Conservation (phyloP, 1,140 invertebrate species). For the Lepidurus packardi region DNA sequence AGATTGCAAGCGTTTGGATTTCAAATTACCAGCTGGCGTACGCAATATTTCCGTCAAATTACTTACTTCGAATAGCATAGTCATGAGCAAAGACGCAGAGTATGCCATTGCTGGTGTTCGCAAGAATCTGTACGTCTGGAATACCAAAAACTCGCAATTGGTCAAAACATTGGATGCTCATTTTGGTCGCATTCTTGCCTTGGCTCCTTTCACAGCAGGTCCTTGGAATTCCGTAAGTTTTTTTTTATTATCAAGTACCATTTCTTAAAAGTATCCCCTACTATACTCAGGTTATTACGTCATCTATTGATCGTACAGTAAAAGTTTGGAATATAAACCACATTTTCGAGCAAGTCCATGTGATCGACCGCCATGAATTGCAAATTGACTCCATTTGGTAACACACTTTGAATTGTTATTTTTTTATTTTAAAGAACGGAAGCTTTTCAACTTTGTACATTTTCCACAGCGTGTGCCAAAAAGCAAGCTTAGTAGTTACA, state of each 20-base stretch:
- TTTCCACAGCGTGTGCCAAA: conserved; percentile 59
- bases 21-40: conserved; percentile 79
- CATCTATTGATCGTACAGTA: conserved; percentile 93
- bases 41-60: conserved; percentile 87
- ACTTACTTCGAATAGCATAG: conserved; percentile 80
- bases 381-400: conserved; percentile 88
- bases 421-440: conserved; percentile 6
- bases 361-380: conserved; percentile 90
- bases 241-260: not conserved
- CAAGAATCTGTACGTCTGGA: conserved; percentile 94
- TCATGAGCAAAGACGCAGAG: conserved; percentile 80
- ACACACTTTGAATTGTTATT: conserved; percentile 26
- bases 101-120: conserved; percentile 92
- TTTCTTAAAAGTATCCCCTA: too few relatives aligned
- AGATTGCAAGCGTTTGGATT: conserved; percentile 52
- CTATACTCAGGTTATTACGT: conserved; percentile 69
- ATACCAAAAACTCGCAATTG: conserved; percentile 65
- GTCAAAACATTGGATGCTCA: conserved; percentile 93
- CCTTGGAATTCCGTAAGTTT: conserved; percentile 72
- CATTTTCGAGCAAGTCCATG: conserved; percentile 94
- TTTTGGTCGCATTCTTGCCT: conserved; percentile 89
- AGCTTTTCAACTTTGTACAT: not conserved
- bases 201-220: conserved; percentile 75
- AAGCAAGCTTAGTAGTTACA: conserved; percentile 68
- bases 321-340: conserved; percentile 99